phyloP scores from a whole-genome alignment of 2,888 invertebrate genomes.

The Synanthedon myopaeformis region DNA sequence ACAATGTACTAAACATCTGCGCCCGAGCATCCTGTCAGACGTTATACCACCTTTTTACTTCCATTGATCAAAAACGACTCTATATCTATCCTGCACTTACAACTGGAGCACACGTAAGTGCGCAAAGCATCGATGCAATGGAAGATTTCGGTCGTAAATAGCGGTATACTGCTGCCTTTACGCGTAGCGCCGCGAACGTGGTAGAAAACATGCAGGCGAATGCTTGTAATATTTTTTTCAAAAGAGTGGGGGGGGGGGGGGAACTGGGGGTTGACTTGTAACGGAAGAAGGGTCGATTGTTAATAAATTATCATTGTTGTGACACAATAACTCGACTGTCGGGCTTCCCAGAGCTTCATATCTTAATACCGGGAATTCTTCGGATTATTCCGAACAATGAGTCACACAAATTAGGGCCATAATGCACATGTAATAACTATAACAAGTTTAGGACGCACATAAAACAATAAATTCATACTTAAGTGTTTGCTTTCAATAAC shows the following conservation, averaged over 20 bases:
- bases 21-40: slow-evolving; percentile 62
- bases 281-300: slow-evolving; percentile 26
- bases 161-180: slow-evolving; percentile 36
- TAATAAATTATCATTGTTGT: slow-evolving; percentile 52
- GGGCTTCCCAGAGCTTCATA: slow-evolving; percentile 12
- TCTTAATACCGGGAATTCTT: slow-evolving; percentile 7
- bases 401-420: not conserved
- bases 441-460: not conserved
- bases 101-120: slow-evolving; percentile 9
- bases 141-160: slow-evolving; percentile 33
- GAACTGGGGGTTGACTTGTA: slow-evolving; percentile 10
- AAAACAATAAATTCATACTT: too few relatives aligned
- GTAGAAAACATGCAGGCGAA: slow-evolving; percentile 40
- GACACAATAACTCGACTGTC: slow-evolving; percentile 31
- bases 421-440: not conserved
- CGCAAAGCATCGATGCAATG: slow-evolving; percentile 31
- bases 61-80: slow-evolving; percentile 43
- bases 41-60: slow-evolving; percentile 55
- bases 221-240: slow-evolving; percentile 37
- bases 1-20: slow-evolving; percentile 65
- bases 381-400: not conserved
- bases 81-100: slow-evolving; percentile 34
- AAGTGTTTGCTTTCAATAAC: too few relatives aligned
- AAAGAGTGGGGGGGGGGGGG: slow-evolving; percentile 18
- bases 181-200: slow-evolving; percentile 36